Evolutionary conservation across 1,140 invertebrate genomes (phyloP), one percentile per base, ranked within the genome.

Genomic region (Nephila pilipes): DNA sequence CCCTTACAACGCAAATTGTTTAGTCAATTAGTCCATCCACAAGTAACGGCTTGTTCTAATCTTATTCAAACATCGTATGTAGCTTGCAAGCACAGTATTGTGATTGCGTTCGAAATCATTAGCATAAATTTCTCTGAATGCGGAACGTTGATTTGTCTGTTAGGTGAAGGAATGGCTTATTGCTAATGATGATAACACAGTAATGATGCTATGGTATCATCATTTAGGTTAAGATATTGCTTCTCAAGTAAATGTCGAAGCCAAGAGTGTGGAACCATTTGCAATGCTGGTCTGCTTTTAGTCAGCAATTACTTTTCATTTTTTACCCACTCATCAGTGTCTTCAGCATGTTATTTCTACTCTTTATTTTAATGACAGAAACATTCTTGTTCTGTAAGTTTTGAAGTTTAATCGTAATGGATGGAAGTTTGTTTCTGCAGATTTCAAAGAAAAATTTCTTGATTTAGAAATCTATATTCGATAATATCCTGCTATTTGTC

Each of bases 51-150:
- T 3, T 92, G 38, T 85, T 58, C n/a, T 85, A 92, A 92, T 92
- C 90, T 69, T 92, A 81, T 88, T 88, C 60, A 25, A 75, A 85
- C 88, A 79, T 90, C 88, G 38, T 81, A 46, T 32, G 25, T 38
- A 55, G 58, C 55, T 22, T 85, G 54, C 36, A 55, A 92, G 46
- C 60, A 65, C n/a, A 85, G 60, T 92, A 58, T 75, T 75, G 80
- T 69, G 90, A 92, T 92, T 92, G 25, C 81, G 60, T 3, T 92
- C 25, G 80, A 69, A 92, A 92, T 92, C 90, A 92, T 92, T 92
- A 92, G 90, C 90, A 92, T 92, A 92, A 92, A 92, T 92, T 85
- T 92, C 58, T 85, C 90, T 85, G 81, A 57, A 92, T 85, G 18
- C 20, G 38, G 63, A 54, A 57, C 54, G 58, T 57, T 92, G 90